These are phyloP conservation scores for Halesus radiatus DNA, from an alignment of 1,140 invertebrate species.

Conservation along the genomic window DNA sequence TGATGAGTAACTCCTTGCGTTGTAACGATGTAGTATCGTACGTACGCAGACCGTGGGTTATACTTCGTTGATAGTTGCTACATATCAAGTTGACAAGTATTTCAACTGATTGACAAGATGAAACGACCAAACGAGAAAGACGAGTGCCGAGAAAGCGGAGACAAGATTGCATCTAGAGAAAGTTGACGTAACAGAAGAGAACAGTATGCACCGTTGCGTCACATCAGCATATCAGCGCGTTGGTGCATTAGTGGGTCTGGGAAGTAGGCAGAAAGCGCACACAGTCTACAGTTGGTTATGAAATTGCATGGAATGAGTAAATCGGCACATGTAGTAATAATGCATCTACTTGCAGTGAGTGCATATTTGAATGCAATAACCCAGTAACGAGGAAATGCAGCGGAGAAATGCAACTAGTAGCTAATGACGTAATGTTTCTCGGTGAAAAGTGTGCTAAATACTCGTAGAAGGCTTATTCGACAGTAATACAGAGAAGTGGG, in stretches of 20 bases:
- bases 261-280: constrained; percentile 15
- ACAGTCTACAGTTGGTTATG: constrained; percentile 9
- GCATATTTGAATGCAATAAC: constrained; percentile 46
- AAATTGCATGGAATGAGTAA: constrained; percentile 28
- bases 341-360: constrained; percentile 5
- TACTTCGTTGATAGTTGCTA: neutral
- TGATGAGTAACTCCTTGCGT: too few species aligned
- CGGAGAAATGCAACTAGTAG: constrained; percentile 39
- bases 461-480: too few species aligned
- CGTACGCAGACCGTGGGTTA: too few species aligned
- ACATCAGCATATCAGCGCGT: neutral
- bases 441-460: constrained; percentile 35
- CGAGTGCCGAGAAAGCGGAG: neutral
- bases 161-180: constrained; percentile 30
- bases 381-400: constrained; percentile 47
- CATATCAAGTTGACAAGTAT: neutral
- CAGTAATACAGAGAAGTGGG: neutral
- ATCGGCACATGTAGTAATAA: neutral
- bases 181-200: constrained; percentile 34
- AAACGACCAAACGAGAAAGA: neutral
- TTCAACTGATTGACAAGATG: neutral
- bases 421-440: constrained; percentile 28
- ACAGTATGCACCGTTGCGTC: constrained; percentile 11
- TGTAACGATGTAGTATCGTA: too few species aligned
- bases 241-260: neutral